Evolutionary conservation across 2,888 invertebrate species (phyloP), one percentile per base, ranked within the genome.

Genomic region (Herminia tarsipennalis): DNA sequence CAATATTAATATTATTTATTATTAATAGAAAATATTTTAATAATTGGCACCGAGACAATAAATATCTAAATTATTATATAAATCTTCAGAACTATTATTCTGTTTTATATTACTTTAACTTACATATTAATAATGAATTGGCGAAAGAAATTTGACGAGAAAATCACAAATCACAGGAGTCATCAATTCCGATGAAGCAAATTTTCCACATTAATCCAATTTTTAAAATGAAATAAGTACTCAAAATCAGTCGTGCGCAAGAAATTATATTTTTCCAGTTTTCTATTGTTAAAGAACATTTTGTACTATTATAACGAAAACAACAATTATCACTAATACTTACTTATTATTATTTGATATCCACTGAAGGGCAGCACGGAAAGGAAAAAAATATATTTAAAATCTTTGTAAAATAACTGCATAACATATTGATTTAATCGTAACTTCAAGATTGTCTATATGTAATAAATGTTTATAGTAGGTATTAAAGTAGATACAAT

Each of bases 21-120:
- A 56, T 49, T 52, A 59, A 57, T 54, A 66, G 66, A 69, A 69
- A 68, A 59, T 73, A 68, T 56, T 66, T 69, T 72, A 76, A 69
- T 76, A 76, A 79, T 81, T 81, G 81, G 81, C 81, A 81, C 81
- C 73, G 70, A 75, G 72, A 80, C 53, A 62, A 68, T 68, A 65
- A 66, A 66, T 66, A 66, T 57, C 66, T 66, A 66, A 66, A 66
- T 57, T 63, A 67, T 56, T 62, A 58, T 62, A 58, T 56, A 64
- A 62, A 68, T 61, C 39, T 48, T 35, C 54, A 65, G 56, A 57
- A 55, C 48, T 28, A 46, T 50, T 41, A 55, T 48, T 63, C 59
- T 40, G 36, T 3, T 48, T 49, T 52, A 51, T 46, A 51, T 51
- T 44, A 53, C 53, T 52, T 57, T 55, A 63, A 51, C 54, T 62